Conservation (phyloP, 1,140 invertebrate species). For the Pinna nobilis region DNA sequence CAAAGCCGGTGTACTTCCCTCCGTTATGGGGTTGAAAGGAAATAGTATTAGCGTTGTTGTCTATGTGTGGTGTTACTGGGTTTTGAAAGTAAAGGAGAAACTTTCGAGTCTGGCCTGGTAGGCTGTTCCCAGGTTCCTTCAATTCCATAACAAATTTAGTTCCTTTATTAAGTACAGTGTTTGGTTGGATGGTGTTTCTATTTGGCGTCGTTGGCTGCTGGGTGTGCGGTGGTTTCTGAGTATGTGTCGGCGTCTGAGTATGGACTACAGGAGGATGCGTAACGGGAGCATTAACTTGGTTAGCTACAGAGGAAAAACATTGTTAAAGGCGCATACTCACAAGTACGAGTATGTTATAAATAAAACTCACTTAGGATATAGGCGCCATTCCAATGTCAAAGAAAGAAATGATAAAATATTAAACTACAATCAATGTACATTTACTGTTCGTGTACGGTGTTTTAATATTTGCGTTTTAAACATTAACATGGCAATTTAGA, state of each 20-base stretch:
- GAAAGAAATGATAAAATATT: too few species aligned
- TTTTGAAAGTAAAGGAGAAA: slow-evolving; percentile 62
- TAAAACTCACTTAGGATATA: too few species aligned
- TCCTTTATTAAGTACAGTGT: background rate
- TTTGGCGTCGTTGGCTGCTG: background rate
- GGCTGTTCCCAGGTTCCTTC: slow-evolving; percentile 59
- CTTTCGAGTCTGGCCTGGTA: slow-evolving; percentile 61
- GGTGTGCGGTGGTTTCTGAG: slow-evolving; percentile 1
- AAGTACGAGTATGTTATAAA: background rate
- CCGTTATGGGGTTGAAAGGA: slow-evolving; percentile 49
- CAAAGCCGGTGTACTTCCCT: slow-evolving; percentile 52
- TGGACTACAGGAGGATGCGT: slow-evolving; percentile 2
- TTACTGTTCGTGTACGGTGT: too few species aligned
- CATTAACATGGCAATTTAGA: too few species aligned
- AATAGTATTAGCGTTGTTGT: slow-evolving; percentile 39
- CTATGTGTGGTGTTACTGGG: slow-evolving; percentile 46
- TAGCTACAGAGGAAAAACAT: too few species aligned
- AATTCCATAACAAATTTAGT: slow-evolving; percentile 63
- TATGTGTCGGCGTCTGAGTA: background rate
- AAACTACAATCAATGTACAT: too few species aligned
- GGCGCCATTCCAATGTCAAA: too few species aligned
- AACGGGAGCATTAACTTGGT: background rate
- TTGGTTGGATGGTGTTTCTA: slow-evolving; percentile 1
- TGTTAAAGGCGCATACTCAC: too few species aligned
- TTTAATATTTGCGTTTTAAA: too few species aligned